Conservation (phyloP, 2,113 vertebrate genomes). For the Nesogale talazaci region DNA sequence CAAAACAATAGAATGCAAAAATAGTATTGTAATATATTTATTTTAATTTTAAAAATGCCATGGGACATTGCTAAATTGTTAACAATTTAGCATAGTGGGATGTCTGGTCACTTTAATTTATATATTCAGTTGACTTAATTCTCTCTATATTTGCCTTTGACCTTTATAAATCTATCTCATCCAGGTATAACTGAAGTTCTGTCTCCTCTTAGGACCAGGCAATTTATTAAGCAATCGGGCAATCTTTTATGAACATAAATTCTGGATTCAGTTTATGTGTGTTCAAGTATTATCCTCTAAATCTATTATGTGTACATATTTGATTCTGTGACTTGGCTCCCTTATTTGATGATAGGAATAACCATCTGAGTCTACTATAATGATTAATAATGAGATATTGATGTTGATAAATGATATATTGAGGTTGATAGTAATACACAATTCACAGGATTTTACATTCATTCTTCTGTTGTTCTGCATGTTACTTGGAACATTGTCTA, state of each 20-base stretch:
- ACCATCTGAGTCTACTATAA: not conserved
- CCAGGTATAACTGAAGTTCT: not conserved
- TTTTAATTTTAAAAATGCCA: too few relatives aligned
- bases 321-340: not conserved
- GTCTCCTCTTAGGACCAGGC: not conserved
- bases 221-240: not conserved
- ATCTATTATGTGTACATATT: not conserved
- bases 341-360: not conserved
- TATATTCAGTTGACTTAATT: not conserved
- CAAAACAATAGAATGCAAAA: too few relatives aligned
- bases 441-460: not conserved
- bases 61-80: too few relatives aligned
- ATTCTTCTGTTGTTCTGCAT: not conserved
- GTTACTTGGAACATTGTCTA: not conserved
- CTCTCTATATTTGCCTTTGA: not conserved
- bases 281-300: not conserved
- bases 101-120: not conserved
- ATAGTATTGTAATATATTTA: too few relatives aligned
- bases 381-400: too few relatives aligned
- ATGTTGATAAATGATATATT: too few relatives aligned
- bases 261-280: not conserved
- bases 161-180: not conserved
- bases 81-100: too few relatives aligned
- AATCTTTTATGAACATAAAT: not conserved
- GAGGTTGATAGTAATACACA: not conserved